Evolutionary conservation across 2,113 vertebrate genomes (phyloP), one percentile per base, ranked within the genome.

Genomic region (Nettapus auritus): DNA sequence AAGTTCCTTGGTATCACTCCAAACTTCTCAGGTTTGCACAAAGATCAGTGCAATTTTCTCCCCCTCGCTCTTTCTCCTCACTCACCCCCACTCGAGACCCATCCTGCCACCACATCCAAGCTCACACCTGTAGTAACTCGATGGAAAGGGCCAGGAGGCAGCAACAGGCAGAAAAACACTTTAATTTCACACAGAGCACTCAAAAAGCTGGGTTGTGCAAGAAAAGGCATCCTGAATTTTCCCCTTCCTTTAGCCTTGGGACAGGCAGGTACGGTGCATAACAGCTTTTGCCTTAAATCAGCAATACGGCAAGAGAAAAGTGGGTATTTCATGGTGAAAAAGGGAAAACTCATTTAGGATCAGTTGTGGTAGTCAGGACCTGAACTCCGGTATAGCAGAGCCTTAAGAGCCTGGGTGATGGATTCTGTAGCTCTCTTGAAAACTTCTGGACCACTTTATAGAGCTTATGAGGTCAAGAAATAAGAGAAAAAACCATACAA

Each of bases 71-170:
- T 15, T 9, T 14, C 15, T 63, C 15, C 6, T 13, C 2, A 1
- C 8, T 50, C 18, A 48, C 0, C 13, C 3, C 1, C 3, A 34
- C 40, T 33, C 5, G 3, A 57, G 64, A 59, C 13, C 13, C 19
- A 53, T n/a, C 64, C 19, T n/a, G 18, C 34, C 48, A 23, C 34
- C 2, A 0, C 19, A 73, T 53, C 38, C 73, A 53, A 46, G 12
- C 6, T 4, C 33, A 31, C 19, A 26, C 9, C 29, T 73, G 20
- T 11, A 53, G 48, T 5, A 7, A 40, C 26, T 48, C 5, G 0
- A 14, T 9, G 38, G n/a, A 38, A 68, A 66, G 5, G 64, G 31
- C 12, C 9, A 56, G 16, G 40, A 38, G 13, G 46, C 10, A 52
- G 13, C 55, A 69, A 8, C 0, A 55, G 3, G 16, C 21, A 34